phyloP scores from a whole-genome alignment of 64 coral and sea anemone genomes.

The Pocillopora damicornis region DNA sequence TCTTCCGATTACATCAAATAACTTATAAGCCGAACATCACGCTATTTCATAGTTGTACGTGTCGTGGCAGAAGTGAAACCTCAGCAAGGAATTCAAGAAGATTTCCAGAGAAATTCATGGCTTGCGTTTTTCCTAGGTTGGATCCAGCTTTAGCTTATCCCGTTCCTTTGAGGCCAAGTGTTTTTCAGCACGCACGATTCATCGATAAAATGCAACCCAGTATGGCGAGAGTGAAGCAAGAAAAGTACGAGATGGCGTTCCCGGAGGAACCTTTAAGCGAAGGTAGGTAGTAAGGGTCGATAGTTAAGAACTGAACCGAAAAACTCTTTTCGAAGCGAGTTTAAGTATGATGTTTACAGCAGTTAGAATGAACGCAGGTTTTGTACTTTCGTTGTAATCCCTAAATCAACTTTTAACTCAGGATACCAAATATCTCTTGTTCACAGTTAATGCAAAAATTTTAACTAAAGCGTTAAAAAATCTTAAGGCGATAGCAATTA shows the following conservation, averaged over 20 bases:
- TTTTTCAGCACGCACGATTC: slow-evolving; percentile 86
- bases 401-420: too few species aligned
- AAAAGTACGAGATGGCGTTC: slow-evolving; percentile 58
- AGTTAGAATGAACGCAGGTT: background rate
- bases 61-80: background rate
- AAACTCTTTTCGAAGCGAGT: background rate
- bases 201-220: slow-evolving; percentile 90
- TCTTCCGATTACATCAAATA: slow-evolving; percentile 25
- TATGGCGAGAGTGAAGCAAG: slow-evolving; percentile 66
- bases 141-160: slow-evolving; percentile 86
- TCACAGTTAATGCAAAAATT: too few species aligned
- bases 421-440: too few species aligned
- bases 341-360: background rate
- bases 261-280: slow-evolving; percentile 57
- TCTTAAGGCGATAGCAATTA: too few species aligned
- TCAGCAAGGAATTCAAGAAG: background rate
- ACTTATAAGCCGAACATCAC: slow-evolving; percentile 5
- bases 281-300: slow-evolving; percentile 43
- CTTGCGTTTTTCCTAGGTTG: slow-evolving; percentile 54
- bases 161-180: slow-evolving; percentile 70
- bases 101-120: background rate
- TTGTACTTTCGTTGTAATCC: too few species aligned
- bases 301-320: background rate
- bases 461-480: too few species aligned
- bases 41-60: background rate